Evolutionary conservation across 1,140 invertebrate species (phyloP), one percentile per base, ranked within the genome.

Genomic region (Ceratina australensis): DNA sequence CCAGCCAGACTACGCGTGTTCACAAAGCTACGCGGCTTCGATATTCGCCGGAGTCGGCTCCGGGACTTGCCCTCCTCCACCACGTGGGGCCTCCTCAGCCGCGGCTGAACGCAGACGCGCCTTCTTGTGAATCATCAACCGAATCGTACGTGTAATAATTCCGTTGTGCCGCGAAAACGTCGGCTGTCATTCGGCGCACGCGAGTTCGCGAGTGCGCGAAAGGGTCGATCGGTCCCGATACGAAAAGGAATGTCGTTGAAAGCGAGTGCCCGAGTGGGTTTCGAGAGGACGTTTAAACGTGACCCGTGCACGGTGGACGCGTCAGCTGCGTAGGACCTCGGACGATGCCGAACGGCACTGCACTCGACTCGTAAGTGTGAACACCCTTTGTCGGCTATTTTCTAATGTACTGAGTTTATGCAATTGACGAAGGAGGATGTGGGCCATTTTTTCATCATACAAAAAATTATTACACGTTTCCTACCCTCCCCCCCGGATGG

Each of bases 11-110:
- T n/a, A n/a, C n/a, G n/a, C n/a, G n/a, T n/a, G n/a, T n/a, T n/a
- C n/a, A n/a, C n/a, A n/a, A n/a, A n/a, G n/a, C n/a, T n/a, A n/a
- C n/a, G n/a, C n/a, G n/a, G n/a, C n/a, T n/a, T n/a, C n/a, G n/a
- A n/a, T n/a, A 83, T 83, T 83, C 72, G 56, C 61, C 57, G 50
- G 77, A 71, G 81, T 79, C 57, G 69, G 57, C 24, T 54, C 54
- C 65, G 49, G 20, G 47, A 22, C 56, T 71, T 47, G 22, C 57
- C 57, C 56, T 61, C 66, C 33, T 68, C 26, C 50, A 66, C 28
- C 71, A 82, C 67, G 78, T 72, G 73, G 72, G 3, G 2, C 33
- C 24, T 61, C 22, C 42, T 18, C 33, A 3, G 16, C 22, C 49
- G 18, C 47, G 18, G 12, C 24, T 16, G n/a, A 50, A 15, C 13